Percentiles rank a stretch among this genome's conserved stretches.
phyloP scores from a whole-genome alignment of 2,113 vertebrate genomes.

The Apodemus speciosus region DNA sequence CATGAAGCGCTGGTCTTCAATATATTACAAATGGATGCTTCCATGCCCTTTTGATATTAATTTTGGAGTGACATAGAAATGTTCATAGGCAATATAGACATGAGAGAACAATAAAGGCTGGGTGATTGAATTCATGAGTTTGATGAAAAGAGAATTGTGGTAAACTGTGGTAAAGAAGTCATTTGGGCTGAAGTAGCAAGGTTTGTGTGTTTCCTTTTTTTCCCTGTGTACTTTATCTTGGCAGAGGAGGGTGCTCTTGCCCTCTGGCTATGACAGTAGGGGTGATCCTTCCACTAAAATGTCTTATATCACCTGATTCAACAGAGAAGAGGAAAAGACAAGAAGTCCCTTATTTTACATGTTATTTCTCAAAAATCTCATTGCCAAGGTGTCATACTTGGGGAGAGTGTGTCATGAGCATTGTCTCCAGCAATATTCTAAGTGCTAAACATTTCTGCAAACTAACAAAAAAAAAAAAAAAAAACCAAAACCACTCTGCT shows the following conservation, averaged over 20 bases:
- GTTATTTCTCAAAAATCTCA: background rate
- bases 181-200: background rate
- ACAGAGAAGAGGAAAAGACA: background rate
- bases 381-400: background rate
- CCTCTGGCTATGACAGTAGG: no score
- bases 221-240: background rate
- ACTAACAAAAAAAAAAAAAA: conserved; percentile 33
- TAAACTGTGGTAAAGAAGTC: background rate
- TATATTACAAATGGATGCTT: background rate
- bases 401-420: background rate
- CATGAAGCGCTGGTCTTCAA: background rate
- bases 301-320: background rate
- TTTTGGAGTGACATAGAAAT: background rate
- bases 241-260: background rate
- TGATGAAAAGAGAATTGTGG: background rate
- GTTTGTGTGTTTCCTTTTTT: background rate
- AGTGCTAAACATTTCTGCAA: conserved; percentile 15
- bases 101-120: background rate
- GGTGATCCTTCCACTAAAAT: background rate
- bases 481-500: background rate
- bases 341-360: background rate
- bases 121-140: background rate
- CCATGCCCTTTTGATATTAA: background rate
- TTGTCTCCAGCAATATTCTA: background rate
- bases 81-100: background rate